Conservation (phyloP, 2,888 invertebrate genomes). For the Ochropleura leucogaster region DNA sequence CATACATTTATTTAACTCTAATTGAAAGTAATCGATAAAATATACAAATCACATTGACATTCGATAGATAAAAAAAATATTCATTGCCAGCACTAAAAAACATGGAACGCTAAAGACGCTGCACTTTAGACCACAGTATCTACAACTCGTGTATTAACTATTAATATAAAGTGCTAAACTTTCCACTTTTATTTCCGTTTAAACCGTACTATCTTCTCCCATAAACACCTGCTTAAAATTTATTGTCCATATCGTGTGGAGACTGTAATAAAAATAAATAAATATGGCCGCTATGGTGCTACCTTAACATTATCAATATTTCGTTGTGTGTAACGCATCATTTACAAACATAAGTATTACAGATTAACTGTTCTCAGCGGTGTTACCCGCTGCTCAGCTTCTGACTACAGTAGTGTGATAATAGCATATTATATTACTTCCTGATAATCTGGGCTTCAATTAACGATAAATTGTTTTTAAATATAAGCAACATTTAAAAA, state of each 20-base stretch:
- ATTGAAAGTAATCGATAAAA: conserved; percentile 41
- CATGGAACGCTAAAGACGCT: conserved; percentile 27
- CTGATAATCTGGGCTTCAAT: no score
- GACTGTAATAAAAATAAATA: conserved; percentile 73
- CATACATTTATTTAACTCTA: background rate
- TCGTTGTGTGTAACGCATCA: conserved; percentile 35
- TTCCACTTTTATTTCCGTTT: conserved; percentile 66
- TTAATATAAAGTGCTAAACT: conserved; percentile 63
- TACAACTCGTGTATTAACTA: conserved; percentile 46
- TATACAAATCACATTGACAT: conserved; percentile 47
- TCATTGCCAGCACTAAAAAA: conserved; percentile 22
- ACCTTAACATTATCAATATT: conserved; percentile 41
- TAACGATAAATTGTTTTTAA: no score
- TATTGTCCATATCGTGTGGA: conserved; percentile 72
- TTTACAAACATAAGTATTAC: conserved; percentile 36
- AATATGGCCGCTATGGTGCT: conserved; percentile 56
- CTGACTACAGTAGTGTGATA: no score
- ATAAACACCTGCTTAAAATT: conserved; percentile 78
- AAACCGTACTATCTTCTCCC: conserved; percentile 65
- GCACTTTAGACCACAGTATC: conserved; percentile 32
- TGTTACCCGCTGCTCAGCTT: no score
- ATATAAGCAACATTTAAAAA: no score
- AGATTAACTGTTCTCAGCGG: no score
- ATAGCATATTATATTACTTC: no score
- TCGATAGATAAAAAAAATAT: conserved; percentile 39